phyloP scores from a whole-genome alignment of 2,113 vertebrate species.

The Heterotilapia buettikoferi region DNA sequence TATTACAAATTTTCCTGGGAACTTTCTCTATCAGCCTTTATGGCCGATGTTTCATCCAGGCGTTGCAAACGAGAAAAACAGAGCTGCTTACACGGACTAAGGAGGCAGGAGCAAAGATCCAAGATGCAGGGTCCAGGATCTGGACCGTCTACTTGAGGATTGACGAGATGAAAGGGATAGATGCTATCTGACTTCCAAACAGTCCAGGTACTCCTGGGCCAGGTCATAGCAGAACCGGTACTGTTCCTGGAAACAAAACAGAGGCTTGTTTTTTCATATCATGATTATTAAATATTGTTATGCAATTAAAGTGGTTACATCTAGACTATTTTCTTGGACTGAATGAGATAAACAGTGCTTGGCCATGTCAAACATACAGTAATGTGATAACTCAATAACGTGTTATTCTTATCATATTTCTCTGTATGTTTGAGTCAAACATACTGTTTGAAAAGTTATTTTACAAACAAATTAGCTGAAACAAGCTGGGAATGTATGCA shows the following conservation, averaged over 20 bases:
- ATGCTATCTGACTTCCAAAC: constrained; percentile 75
- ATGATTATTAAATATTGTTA: neutral
- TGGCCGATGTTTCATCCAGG: constrained; percentile 27
- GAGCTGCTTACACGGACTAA: constrained; percentile 21
- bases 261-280: neutral
- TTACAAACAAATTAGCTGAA: neutral
- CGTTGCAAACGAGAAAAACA: constrained; percentile 33
- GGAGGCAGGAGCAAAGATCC: constrained; percentile 12
- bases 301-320: neutral
- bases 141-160: neutral
- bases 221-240: constrained; percentile 78
- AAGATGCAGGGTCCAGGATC: neutral
- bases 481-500: neutral
- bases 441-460: neutral
- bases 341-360: neutral
- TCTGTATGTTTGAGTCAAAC: neutral
- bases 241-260: constrained; percentile 65
- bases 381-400: neutral
- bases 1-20: constrained; percentile 34
- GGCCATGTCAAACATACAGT: neutral
- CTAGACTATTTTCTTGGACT: neutral
- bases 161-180: neutral
- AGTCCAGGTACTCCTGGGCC: constrained; percentile 75
- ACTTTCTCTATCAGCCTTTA: constrained; percentile 6
- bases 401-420: neutral